These are phyloP conservation scores for Uropetala carovei DNA, from an alignment of 2,888 invertebrate genomes.

Conservation along the genomic window DNA sequence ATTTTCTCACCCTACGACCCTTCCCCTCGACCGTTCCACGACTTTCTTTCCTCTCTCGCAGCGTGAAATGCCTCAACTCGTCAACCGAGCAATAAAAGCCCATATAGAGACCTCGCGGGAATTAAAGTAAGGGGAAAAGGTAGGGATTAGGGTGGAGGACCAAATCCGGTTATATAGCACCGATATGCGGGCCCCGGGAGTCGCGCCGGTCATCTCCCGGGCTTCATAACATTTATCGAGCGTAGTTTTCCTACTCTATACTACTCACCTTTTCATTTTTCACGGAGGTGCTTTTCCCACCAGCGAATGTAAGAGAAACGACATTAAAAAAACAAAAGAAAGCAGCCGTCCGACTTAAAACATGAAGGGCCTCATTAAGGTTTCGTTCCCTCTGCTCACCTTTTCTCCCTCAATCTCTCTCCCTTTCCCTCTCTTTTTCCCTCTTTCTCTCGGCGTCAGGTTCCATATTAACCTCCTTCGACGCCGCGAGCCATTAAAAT, in stretches of 20 bases:
- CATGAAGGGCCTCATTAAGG: constrained; percentile 6
- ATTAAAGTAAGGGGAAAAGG: background rate
- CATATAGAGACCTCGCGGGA: background rate
- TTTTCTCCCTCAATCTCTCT: background rate
- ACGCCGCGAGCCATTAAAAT: constrained; percentile 28
- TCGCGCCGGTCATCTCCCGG: background rate
- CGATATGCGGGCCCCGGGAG: background rate
- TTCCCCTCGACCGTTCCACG: no score
- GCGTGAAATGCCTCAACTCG: no score
- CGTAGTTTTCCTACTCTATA: background rate
- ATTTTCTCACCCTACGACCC: no score
- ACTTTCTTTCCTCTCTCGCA: no score
- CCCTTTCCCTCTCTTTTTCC: background rate
- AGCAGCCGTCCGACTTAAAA: constrained; percentile 39
- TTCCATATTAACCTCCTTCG: background rate
- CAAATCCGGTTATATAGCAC: background rate
- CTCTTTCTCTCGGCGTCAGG: background rate
- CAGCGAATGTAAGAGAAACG: background rate
- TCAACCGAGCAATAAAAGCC: no score
- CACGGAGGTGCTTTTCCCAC: background rate
- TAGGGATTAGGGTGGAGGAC: background rate
- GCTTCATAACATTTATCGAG: background rate
- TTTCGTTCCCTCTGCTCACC: background rate
- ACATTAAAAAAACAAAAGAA: background rate
- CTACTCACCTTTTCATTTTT: constrained; percentile 10